Base-by-base conservation (phyloP, 23 tunicate species). In the Styela plicata region DNA sequence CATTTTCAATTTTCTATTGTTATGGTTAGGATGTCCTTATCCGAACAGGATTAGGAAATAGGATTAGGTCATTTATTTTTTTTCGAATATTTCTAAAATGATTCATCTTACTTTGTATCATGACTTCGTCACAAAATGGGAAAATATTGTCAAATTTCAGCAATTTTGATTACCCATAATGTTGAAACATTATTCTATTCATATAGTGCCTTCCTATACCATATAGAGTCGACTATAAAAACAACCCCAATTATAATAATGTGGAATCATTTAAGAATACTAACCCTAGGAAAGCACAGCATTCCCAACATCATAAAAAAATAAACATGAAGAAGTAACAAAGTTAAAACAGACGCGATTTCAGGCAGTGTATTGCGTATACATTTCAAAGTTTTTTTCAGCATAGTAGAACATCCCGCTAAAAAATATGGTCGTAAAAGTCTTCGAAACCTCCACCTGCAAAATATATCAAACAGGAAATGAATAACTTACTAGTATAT, bases 231-330 rank as follows among this genome's bases (percentile, higher is more conserved):
- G 19, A 18, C 21, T 61, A 61, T 19, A 18, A 22, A 62, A 22
- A 62, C n/a, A 62, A 0, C 65, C 65, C 65, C 0, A 21, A 0
- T 62, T 22, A 62, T 23, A 62, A 22, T 62, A 0, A 0, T 62
- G 65, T 57, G 18, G 65, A n/a, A n/a, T n/a, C n/a, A n/a, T n/a
- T n/a, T n/a, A n/a, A n/a, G 17, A 69, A 73, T 33, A 32, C 85
- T 62, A 31, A 87, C 90, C 71, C 87, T 86, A 1, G 97, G 97
- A 67, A 96, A 91, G 19, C 91, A 70, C 31, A 96, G 90, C 99
- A 96, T 96, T 69, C 99, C 99, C 1, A 96, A 73, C 97, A 96
- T 91, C 33, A 91, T 91, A 64, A 96, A 96, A 82, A 96, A 96
- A 68, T 96, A 96, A 1, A 96, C 69, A 80, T 91, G 99, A 61